phyloP scores from a whole-genome alignment of 2,113 vertebrate species.

The Periophthalmus modestus region DNA sequence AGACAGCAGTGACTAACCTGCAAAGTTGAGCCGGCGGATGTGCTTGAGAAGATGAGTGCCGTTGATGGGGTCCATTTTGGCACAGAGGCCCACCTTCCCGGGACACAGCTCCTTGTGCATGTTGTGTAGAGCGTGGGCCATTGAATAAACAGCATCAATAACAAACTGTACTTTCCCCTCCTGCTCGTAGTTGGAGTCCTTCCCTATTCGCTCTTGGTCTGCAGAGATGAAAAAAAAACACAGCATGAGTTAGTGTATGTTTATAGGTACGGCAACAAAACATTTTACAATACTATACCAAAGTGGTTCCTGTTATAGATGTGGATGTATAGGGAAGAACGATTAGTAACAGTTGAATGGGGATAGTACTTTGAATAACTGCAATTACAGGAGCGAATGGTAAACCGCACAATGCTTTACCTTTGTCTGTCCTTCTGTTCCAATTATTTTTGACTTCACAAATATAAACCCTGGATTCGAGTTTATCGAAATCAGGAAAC shows the following conservation, averaged over 20 bases:
- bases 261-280: background rate
- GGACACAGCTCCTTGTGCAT: conserved; percentile 94
- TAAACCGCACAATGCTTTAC: no score
- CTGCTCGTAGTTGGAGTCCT: conserved; percentile 92
- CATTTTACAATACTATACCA: background rate
- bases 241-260: background rate
- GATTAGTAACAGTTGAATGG: background rate
- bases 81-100: conserved; percentile 88
- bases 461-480: no score
- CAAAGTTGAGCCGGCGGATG: conserved; percentile 92
- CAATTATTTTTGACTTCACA: no score
- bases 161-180: conserved; percentile 98
- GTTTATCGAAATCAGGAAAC: no score
- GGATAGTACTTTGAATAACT: no score
- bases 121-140: conserved; percentile 94
- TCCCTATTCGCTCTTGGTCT: conserved; percentile 95
- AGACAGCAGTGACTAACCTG: conserved; percentile 79
- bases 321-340: background rate
- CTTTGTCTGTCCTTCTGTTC: no score
- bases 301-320: background rate
- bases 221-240: conserved; percentile 35
- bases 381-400: no score
- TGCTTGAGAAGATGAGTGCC: conserved; percentile 92
- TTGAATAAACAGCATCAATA: conserved; percentile 93
- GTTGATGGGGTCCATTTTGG: conserved; percentile 91